Base-by-base conservation (phyloP, 2,113 vertebrate genomes). In the Zapus hudsonius region DNA sequence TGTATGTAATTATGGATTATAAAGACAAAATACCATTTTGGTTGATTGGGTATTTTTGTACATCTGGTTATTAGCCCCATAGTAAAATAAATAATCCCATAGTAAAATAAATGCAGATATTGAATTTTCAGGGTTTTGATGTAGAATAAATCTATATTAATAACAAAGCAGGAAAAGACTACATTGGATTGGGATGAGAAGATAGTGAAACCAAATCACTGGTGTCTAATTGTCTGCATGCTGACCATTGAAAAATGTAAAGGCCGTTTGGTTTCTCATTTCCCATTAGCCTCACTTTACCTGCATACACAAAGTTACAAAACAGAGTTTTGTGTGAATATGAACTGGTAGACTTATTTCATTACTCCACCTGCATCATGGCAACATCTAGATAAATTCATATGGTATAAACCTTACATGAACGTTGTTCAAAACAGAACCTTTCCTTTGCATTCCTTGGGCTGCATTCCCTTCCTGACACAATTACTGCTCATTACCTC, bases 381-480 rank as follows among this genome's bases (percentile, higher is more conserved):
- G 22, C 52, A 63, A 73, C 61, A 82, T 72, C 29, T 64, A 88
- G 69, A 42, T 94, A 88, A 93, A 93, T 82, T 94, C n/a, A 66
- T 27, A 66, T 27, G n/a, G 19, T 61, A 85, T 59, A 40, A 5
- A 55, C 59, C 11, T 84, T 61, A 2, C 7, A 3, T 79, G 80
- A 91, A 70, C 15, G 2, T 70, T 82, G 72, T 82, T 89, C 90
- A 91, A 93, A 95, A 91, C 80, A 80, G 40, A 80, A 86, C 83
- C 55, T 91, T 87, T 96, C 72, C 69, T 89, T 91, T 79, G 70
- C 72, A 89, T 85, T 92, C 88, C 75, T 83, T 59, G 80, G 42
- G 27, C 74, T 74, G 95, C 81, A 59, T 52, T 33, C 74, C 42
- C 81, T 79, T 66, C 44, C 12, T 12, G 25, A 29, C 83, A 70